Base-by-base conservation (phyloP, 2,797 vertebrate species). In the Spinus pinus region DNA sequence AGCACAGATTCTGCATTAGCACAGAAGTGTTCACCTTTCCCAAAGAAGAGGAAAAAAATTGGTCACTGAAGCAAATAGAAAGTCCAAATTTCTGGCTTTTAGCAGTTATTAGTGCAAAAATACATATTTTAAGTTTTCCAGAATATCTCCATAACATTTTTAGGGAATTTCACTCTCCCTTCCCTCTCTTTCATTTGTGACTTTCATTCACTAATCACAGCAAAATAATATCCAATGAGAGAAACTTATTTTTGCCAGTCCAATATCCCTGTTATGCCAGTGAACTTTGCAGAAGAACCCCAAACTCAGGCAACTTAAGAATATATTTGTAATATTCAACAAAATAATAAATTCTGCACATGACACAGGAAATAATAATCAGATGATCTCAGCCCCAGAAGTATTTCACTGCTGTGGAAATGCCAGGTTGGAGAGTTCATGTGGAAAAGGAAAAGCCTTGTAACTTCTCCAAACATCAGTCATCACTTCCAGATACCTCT, bases 401-500 rank as follows among this genome's bases (percentile, higher is more conserved):
- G 91, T 85, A 96, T 94, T 95, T 90, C 79, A 41, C 17, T 81
- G 90, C 95, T 60, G 74, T 95, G 95, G 91, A 96, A 91, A 96
- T 80, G 83, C 95, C 84, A 96, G 94, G 96, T 96, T 97, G 96
- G 97, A 97, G 96, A 97, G 95, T 96, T 96, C 95, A 94, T 95
- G 94, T 97, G 96, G 97, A 97, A 97, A 95, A 96, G 95, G 90
- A 96, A 97, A 96, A 96, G 94, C 92, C 96, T 97, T 97, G 94
- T 95, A 96, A 96, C 88, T 94, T 92, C 85, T 97, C 97, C 97
- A 97, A 97, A 95, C 90, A 95, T 96, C 97, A 97, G 95, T 97
- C 97, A 97, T 96, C 97, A 96, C 95, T 97, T 97, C 95, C 96
- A 97, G 96, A 97, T 96, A 97, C 95, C 94, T 97, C 96, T 97